Percentiles rank a stretch among this genome's conserved stretches.
phyloP scores from a whole-genome alignment of 2,888 invertebrate genomes.

The Melipona bicolor region DNA sequence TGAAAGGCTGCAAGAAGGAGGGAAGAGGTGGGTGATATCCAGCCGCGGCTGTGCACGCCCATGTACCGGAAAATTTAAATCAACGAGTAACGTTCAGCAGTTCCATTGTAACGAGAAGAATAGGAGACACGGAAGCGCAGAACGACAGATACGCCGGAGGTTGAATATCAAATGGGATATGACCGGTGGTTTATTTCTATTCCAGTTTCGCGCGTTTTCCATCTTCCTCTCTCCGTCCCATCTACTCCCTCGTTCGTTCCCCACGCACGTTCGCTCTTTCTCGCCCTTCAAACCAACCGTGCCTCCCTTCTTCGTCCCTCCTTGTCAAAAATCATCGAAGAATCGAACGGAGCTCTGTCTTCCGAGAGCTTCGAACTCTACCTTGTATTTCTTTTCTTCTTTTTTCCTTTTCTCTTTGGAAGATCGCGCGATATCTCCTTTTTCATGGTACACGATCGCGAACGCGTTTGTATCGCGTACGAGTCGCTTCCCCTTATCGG shows the following conservation, averaged over 20 bases:
- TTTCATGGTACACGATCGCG: neutral
- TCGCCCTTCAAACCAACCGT: neutral
- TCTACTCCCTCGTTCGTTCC: neutral
- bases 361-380: neutral
- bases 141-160: constrained; percentile 73
- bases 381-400: neutral
- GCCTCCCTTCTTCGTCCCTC: neutral
- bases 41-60: constrained; percentile 48
- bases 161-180: constrained; percentile 74
- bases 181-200: constrained; percentile 71
- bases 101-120: constrained; percentile 73
- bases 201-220: constrained; percentile 54
- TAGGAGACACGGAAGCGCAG: constrained; percentile 70
- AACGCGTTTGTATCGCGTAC: constrained; percentile 42
- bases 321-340: neutral
- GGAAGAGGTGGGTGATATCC: constrained; percentile 46
- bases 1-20: neutral
- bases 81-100: constrained; percentile 74
- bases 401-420: neutral
- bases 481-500: neutral
- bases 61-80: constrained; percentile 73
- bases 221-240: neutral
- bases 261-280: neutral
- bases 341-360: neutral
- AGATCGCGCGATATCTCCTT: too few relatives aligned